Conservation (phyloP, 2,797 vertebrate species). For the Silurus lanzhouensis region DNA sequence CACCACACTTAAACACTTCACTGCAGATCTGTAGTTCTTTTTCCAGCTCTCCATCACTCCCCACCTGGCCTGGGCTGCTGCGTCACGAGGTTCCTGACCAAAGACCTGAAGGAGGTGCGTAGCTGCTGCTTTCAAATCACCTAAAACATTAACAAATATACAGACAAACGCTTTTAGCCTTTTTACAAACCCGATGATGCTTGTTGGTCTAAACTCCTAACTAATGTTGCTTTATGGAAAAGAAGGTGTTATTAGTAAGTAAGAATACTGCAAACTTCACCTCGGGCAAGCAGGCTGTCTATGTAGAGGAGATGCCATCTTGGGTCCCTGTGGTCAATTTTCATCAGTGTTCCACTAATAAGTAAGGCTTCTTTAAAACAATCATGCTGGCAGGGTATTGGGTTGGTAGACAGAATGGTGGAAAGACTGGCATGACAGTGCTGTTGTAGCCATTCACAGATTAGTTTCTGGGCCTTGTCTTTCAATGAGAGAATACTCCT, state of each 20-base stretch:
- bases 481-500: conserved; percentile 83
- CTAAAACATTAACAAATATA: conserved; percentile 62
- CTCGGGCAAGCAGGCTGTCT: conserved; percentile 80
- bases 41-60: conserved; percentile 84
- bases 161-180: conserved; percentile 38
- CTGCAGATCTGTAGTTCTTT: conserved; percentile 70
- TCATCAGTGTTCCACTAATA: conserved; percentile 73
- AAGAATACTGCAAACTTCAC: conserved; percentile 65
- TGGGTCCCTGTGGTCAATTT: conserved; percentile 70
- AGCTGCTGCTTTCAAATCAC: conserved; percentile 77
- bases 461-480: conserved; percentile 71
- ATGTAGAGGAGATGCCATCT: conserved; percentile 80
- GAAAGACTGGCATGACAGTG: conserved; percentile 73
- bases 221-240: not conserved
- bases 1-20: conserved; percentile 76
- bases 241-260: not conserved
- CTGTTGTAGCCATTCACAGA: conserved; percentile 83
- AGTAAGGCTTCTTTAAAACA: conserved; percentile 73
- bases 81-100: conserved; percentile 71
- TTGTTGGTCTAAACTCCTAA: not conserved
- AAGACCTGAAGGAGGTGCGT: conserved; percentile 78
- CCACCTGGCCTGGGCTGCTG: conserved; percentile 74
- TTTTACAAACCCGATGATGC: not conserved
- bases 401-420: conserved; percentile 56
- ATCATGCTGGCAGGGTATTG: conserved; percentile 64